These are phyloP conservation scores for Microctenopoma steveboyesi DNA, from an alignment of 2,797 vertebrate species.

Conservation along the genomic window DNA sequence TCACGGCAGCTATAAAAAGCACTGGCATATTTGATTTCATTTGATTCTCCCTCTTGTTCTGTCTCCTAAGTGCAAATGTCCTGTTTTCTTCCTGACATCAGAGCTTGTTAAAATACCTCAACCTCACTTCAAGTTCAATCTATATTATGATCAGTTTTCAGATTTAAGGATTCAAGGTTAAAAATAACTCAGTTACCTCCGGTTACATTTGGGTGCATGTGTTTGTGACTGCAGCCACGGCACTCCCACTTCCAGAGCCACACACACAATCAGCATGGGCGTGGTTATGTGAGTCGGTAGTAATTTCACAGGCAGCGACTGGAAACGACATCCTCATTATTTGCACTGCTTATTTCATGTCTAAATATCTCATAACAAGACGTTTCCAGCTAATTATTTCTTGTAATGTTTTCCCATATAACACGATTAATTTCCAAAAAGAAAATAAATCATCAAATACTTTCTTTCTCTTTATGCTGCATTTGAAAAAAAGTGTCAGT, in stretches of 20 bases:
- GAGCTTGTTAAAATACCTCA: conserved; percentile 57
- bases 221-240: conserved; percentile 1
- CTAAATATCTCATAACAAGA: conserved; percentile 40
- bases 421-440: conserved; percentile 20
- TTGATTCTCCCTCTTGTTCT: conserved; percentile 30
- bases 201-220: conserved; percentile 20
- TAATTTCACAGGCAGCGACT: conserved; percentile 32
- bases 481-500: conserved; percentile 17
- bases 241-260: conserved; percentile 13
- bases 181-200: conserved; percentile 6
- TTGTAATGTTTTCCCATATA: conserved; percentile 29
- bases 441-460: not conserved
- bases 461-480: conserved; percentile 9
- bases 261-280: conserved; percentile 22
- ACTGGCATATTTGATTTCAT: conserved; percentile 27
- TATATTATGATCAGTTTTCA: conserved; percentile 28
- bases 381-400: conserved; percentile 52
- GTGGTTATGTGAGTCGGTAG: conserved; percentile 23
- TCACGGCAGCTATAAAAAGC: conserved; percentile 37
- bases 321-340: conserved; percentile 46
- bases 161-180: not conserved
- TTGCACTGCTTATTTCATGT: conserved; percentile 33
- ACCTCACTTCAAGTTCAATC: conserved; percentile 26
- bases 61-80: conserved; percentile 41
- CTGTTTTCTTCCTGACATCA: conserved; percentile 49